These are phyloP conservation scores for Heliconius erato DNA, from an alignment of 2,888 invertebrate species.

Conservation along the genomic window DNA sequence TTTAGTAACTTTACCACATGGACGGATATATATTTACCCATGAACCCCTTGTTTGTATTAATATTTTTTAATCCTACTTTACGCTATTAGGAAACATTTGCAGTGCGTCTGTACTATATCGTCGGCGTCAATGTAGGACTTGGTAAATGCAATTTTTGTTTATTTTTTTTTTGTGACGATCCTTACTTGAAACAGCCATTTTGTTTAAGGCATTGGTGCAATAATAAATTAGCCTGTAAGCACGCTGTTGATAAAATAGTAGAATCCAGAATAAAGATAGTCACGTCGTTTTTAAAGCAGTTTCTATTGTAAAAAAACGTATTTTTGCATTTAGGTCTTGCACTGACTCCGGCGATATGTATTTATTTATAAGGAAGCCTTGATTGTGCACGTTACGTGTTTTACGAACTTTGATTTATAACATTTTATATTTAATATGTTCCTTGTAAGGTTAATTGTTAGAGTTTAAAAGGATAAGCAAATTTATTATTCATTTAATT, in stretches of 20 bases:
- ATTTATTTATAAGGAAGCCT: constrained; percentile 32
- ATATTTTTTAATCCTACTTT: constrained; percentile 40
- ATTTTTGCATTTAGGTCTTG: no score
- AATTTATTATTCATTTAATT: no score
- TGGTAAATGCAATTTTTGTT: no score
- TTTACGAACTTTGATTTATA: neutral
- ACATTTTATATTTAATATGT: neutral
- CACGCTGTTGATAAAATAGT: no score
- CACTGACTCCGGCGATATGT: neutral
- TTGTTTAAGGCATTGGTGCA: no score
- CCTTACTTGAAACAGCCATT: no score
- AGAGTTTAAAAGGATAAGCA: neutral
- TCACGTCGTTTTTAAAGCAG: no score
- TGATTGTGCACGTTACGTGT: constrained; percentile 33
- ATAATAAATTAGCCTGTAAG: no score
- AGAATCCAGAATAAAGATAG: no score
- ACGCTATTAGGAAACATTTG: constrained; percentile 46
- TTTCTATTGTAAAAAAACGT: no score
- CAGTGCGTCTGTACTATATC: constrained; percentile 31
- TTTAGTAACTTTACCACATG: constrained; percentile 65
- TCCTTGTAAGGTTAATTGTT: constrained; percentile 10
- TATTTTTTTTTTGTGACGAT: no score
- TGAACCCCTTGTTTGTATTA: constrained; percentile 51
- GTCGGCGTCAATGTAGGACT: no score
- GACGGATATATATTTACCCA: constrained; percentile 72